Evolutionary conservation across 92 coral and sea anemone genomes (phyloP), one percentile per base, ranked within the genome.

Genomic region (Ricordea florida): DNA sequence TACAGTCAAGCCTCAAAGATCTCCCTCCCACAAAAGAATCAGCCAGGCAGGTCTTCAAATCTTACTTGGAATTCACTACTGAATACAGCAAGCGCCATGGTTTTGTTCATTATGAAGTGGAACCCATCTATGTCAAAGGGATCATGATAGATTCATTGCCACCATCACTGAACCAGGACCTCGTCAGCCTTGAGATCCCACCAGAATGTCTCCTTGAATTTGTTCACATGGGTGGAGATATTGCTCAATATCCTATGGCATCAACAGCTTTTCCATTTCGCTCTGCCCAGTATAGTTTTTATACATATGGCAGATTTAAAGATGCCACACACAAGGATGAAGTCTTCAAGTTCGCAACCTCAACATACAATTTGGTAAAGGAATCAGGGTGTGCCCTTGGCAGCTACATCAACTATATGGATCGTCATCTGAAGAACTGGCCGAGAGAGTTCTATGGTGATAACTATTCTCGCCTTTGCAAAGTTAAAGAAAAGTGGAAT

Each of bases 71-170:
- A 61, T 90, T 90, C 61, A 43, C 64, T n/a, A 83, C 78, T 6
- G 96, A 90, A 66, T 90, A 90, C 81, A 90, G 96, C 84, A 72
- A 58, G 25, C 92, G 92, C 4, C 96, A 90, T 78, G 96, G 96
- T 38, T 90, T 87, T 56, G 96, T 90, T n/a, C 96, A 90, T 40
- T 63, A 61, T 1, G 96, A 90, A 23, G 92, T 87, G 10, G 96
- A 90, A 55, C 96, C 96, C 14, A 87, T 90, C 14, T 90, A 90
- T 41, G 87, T 87, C 47, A 90, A 90, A 37, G 96, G 96, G 4
- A 85, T 61, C 0, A 90, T 90, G 96, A 83, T 90, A 16, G 50
- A 86, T 2, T 53, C 84, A 14, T 31, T 90, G 1, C 83, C 92
- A 1, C 69, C 89, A 8, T 11, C 57, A 8, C 45, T 90, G 78